Evolutionary conservation across 2,888 invertebrate species (phyloP).

Genomic region (Dugesia japonica): DNA sequence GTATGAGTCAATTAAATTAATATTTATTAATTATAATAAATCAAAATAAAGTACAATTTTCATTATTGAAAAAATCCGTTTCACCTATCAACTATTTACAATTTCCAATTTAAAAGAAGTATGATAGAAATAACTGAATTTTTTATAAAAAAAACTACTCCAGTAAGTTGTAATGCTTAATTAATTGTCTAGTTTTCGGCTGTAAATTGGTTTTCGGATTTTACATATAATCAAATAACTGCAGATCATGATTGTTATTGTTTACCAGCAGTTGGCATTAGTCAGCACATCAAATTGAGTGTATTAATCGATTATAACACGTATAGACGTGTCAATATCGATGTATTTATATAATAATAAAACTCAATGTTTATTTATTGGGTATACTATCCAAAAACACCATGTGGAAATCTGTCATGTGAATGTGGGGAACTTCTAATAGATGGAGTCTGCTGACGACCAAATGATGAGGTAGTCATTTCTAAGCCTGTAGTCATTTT

Average conservation of each 20-base stretch:
- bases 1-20: too few relatives aligned
- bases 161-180: background rate
- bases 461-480: background rate
- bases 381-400: constrained; percentile 3
- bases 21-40: too few relatives aligned
- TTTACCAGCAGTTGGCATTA: constrained; percentile 5
- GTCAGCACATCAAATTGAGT: background rate
- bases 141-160: background rate
- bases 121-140: background rate
- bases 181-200: background rate
- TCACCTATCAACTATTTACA: background rate
- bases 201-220: background rate
- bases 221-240: background rate
- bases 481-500: background rate
- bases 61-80: constrained; percentile 2
- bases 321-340: too few relatives aligned
- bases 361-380: too few relatives aligned
- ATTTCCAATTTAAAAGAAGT: background rate
- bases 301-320: too few relatives aligned
- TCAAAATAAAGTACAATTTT: background rate
- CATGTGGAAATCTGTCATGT: background rate
- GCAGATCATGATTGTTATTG: background rate
- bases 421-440: constrained; percentile 3
- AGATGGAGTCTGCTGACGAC: background rate
- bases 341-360: too few relatives aligned